Base-by-base conservation (phyloP, 2,797 vertebrate species). In the Aulostomus chinensis region DNA sequence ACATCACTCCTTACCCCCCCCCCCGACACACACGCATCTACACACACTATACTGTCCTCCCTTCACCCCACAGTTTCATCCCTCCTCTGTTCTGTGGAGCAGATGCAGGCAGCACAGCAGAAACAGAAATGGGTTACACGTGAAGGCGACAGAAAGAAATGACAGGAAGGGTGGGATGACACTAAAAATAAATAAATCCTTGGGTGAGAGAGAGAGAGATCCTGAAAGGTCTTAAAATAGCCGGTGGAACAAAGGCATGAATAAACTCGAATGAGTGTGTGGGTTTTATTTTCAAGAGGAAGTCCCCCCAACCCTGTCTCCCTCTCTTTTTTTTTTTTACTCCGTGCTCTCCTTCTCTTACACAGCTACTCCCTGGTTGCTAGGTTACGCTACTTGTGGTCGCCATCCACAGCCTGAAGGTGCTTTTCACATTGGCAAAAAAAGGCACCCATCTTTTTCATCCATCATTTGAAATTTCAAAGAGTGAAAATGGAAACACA, bases 311-410 rank as follows among this genome's bases (percentile, higher is more conserved):
- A 54, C 45, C 41, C 68, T 29, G 50, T 49, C 32, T 30, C 31
- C 8, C 33, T 50, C 28, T 49, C 25, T 37, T 25, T 15, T 26
- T 35, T 15, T 32, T 7, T 34, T 7, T 30, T 29, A 30, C 37
- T 43, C 20, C 24, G 24, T 37, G 35, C 33, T 54, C 49, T 42
- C 36, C 7, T 37, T 53, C 53, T 45, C 55, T 57, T 52, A 34
- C 65, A 51, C 59, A 66, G 75, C 66, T 68, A 84, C 89, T 83
- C 75, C 61, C 64, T 31, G 76, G 91, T 92, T 92, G 89, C 91
- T 90, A 91, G 88, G 91, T 80, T 78, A 92, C 88, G 63, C 73
- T 86, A 85, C 81, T 89, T 80, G 57, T 86, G 66, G 82, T 71
- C 73, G 39, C 65, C 77, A 79, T 86, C 81, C 67, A 40, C 52